A percentile compares a stretch with the other conserved stretches of the same genome.
Evolutionary conservation across 2,888 invertebrate genomes (phyloP).

Genomic region (Drosophila neonasuta): DNA sequence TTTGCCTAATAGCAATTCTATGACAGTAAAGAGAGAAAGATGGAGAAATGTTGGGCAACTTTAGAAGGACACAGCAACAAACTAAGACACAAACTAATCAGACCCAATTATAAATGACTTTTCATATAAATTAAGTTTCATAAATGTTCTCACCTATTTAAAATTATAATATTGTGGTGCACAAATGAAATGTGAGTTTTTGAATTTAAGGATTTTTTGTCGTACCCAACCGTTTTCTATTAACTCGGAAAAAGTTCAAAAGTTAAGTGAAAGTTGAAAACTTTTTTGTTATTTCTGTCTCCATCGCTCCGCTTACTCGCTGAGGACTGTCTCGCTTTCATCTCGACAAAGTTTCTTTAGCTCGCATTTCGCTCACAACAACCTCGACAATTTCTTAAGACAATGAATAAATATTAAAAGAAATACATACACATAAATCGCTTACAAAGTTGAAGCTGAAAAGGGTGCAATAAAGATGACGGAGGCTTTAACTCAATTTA

Average conservation of each 20-base stretch:
- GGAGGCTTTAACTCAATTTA: not conserved
- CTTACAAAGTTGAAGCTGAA: not conserved
- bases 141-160: not conserved
- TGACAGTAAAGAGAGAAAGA: not conserved
- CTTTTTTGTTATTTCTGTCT: slow-evolving; percentile 12
- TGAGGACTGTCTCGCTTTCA: not conserved
- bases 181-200: not conserved
- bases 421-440: not conserved
- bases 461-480: not conserved
- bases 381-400: not conserved
- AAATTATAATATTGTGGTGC: not conserved
- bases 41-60: not conserved
- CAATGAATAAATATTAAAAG: slow-evolving; percentile 1
- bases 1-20: slow-evolving; percentile 13
- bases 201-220: not conserved
- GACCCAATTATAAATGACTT: not conserved
- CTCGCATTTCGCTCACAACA: slow-evolving; percentile 6
- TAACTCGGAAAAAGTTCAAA: slow-evolving; percentile 9
- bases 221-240: not conserved
- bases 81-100: not conserved
- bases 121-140: not conserved
- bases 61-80: not conserved
- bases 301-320: not conserved
- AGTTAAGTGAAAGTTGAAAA: slow-evolving; percentile 31
- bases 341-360: slow-evolving; percentile 14